Conservation (phyloP, 2,888 invertebrate species). For the Clistopyga incitator region DNA sequence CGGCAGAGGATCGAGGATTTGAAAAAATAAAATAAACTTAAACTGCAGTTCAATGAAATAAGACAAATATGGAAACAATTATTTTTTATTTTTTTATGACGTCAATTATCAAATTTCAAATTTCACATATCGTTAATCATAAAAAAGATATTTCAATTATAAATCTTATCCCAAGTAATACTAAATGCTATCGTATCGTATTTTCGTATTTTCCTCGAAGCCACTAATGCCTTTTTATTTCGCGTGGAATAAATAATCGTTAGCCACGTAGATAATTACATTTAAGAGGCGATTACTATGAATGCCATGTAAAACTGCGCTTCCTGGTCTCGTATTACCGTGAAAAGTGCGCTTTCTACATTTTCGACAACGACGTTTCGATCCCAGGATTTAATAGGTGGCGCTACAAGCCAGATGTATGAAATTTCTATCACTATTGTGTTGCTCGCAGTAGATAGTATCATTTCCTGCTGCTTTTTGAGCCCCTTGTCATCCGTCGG, state of each 20-base stretch:
- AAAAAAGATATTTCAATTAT: conserved; percentile 9
- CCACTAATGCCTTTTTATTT: not conserved
- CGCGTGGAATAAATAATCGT: not conserved
- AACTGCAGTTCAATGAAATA: not conserved
- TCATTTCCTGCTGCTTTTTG: not conserved
- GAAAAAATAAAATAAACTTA: too few relatives aligned
- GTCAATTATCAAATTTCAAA: not conserved
- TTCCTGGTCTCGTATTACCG: not conserved
- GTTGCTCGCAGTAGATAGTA: not conserved
- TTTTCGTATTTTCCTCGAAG: conserved; percentile 1
- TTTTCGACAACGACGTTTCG: conserved; percentile 11
- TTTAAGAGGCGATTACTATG: not conserved
- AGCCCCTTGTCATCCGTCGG: not conserved
- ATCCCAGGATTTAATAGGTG: conserved; percentile 9
- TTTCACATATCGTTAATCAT: not conserved
- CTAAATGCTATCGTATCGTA: conserved; percentile 39
- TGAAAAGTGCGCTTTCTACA: conserved; percentile 7
- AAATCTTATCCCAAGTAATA: conserved; percentile 49
- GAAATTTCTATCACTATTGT: not conserved
- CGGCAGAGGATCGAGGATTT: too few relatives aligned
- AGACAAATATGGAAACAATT: not conserved
- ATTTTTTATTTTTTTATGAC: not conserved
- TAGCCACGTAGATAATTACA: not conserved
- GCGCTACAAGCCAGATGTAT: conserved; percentile 18
- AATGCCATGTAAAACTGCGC: not conserved